phyloP scores from a whole-genome alignment of 1,140 invertebrate genomes.

The Anadara kagoshimensis region DNA sequence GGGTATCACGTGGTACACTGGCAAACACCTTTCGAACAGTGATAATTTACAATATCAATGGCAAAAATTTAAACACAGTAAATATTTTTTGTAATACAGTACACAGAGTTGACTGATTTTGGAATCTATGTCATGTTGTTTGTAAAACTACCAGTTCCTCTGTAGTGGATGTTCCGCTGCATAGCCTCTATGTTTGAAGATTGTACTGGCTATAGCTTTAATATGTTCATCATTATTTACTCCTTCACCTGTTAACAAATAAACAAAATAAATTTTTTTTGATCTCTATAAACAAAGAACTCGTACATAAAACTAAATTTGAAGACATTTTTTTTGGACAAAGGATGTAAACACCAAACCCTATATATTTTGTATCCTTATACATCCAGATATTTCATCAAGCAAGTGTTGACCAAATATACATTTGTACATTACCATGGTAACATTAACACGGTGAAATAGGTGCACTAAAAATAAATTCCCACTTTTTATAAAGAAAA shows the following conservation, averaged over 20 bases:
- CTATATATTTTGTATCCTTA: not conserved
- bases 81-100: no score
- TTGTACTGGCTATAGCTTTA: constrained; percentile 73
- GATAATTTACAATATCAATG: no score
- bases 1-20: no score
- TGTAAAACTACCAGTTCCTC: constrained; percentile 74
- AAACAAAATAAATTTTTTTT: not conserved
- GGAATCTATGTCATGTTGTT: no score
- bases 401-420: not conserved
- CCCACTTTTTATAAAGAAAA: no score
- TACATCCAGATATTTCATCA: not conserved
- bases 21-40: no score
- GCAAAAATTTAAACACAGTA: no score
- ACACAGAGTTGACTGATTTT: no score
- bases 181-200: constrained; percentile 78
- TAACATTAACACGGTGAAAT: not conserved
- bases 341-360: not conserved
- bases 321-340: not conserved
- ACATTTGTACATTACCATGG: not conserved
- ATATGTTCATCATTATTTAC: constrained; percentile 66
- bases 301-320: not conserved
- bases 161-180: constrained; percentile 80
- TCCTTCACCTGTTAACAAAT: constrained; percentile 41
- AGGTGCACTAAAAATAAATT: no score
- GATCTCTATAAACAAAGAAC: not conserved